A percentile compares a stretch with the other conserved stretches of the same genome.
phyloP scores from a whole-genome alignment of 2,113 vertebrate genomes.

The Pachyramphus minor region DNA sequence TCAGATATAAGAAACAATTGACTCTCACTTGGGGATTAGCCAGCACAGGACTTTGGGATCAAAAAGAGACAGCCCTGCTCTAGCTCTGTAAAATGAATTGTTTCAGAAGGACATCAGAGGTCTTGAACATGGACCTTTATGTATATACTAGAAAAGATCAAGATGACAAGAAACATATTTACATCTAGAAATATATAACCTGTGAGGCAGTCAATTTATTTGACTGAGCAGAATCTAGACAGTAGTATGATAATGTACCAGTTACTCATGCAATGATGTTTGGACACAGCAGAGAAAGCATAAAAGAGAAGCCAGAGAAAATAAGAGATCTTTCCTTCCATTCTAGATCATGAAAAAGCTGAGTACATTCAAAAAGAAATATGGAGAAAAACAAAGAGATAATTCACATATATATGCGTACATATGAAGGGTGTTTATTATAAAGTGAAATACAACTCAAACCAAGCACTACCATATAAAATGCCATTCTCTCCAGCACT shows the following conservation, averaged over 20 bases:
- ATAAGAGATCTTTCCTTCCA: neutral
- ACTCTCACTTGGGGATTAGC: neutral
- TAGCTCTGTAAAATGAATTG: neutral
- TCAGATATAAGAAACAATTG: neutral
- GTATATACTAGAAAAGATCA: neutral
- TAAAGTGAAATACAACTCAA: neutral
- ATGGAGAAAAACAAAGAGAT: fast-evolving
- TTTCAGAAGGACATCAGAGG: neutral
- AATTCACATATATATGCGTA: fast-evolving
- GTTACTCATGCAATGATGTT: neutral
- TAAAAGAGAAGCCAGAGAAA: neutral
- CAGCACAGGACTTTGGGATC: fast-evolving
- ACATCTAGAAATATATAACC: neutral
- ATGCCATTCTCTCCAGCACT: neutral
- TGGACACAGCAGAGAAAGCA: neutral
- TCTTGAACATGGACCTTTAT: neutral
- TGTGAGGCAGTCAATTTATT: neutral
- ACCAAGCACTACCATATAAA: neutral
- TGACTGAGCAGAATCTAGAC: neutral
- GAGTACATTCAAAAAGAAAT: neutral
- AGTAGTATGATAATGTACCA: neutral
- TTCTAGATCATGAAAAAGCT: neutral
- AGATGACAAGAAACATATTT: neutral
- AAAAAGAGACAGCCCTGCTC: neutral
- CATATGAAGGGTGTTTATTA: neutral